Base-by-base conservation (phyloP, 2,797 vertebrate genomes). In the Enteromius fasciolatus region DNA sequence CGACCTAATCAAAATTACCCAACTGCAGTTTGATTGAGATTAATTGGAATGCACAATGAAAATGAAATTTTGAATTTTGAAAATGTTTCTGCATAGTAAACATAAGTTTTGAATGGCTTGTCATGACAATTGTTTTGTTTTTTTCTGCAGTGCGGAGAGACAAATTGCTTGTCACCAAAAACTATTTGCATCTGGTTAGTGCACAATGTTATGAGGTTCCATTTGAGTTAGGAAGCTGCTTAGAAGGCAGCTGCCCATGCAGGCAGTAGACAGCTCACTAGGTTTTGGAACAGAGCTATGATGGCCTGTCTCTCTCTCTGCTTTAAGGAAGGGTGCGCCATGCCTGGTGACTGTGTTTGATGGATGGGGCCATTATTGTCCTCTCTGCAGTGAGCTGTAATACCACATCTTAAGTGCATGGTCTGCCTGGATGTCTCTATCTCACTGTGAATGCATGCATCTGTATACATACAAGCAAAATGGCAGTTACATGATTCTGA, bases 351-450 rank as follows among this genome's bases (percentile, higher is more conserved):
- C 86, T 82, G 18, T 87, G 78, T 83, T 86, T 93, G 92, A 94
- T 92, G 86, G 90, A 94, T 94, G 89, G 90, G 89, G 84, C 91
- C 89, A 91, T 94, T 93, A 93, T 87, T 87, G 84, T 76, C 84
- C 92, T 91, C 87, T 88, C 87, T 78, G 87, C 90, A 89, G 89
- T 90, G 54, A 83, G 70, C 74, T 85, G 85, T 83, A 83, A 85
- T 81, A 75, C 85, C 78, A 81, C 48, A 59, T 84, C 85, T 82
- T 85, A 83, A 87, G 85, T 82, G 83, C 66, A 74, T 39, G 80
- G 81, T 80, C 75, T 79, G 41, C 46, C 67, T 82, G 28, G 76
- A 70, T 5, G 59, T 81, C 61, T 75, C 59, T 63, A 63, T 76
- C 36, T 80, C n/a, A 69, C 67, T 66, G 78, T 48, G 70, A 41